These are phyloP conservation scores for Zosterops pallidus DNA, from an alignment of 2,113 vertebrate species.

Conservation along the genomic window DNA sequence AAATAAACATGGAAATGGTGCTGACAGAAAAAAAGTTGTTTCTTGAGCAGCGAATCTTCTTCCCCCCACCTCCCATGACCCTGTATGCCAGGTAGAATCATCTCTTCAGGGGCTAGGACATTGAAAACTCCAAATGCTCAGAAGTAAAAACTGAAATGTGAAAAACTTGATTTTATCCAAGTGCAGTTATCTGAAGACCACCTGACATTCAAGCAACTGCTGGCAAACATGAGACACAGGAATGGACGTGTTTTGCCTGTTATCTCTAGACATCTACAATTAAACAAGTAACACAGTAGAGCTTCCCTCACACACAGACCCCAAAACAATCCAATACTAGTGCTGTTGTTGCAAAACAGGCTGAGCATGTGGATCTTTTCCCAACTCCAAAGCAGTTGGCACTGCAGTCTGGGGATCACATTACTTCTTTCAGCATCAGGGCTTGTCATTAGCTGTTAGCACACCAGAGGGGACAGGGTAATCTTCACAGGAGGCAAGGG, in stretches of 20 bases:
- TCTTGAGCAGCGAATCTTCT: background rate
- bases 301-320: background rate
- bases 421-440: background rate
- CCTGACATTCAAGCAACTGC: background rate
- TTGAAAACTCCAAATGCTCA: background rate
- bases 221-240: background rate
- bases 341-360: background rate
- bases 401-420: background rate
- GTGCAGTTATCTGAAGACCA: background rate
- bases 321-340: background rate
- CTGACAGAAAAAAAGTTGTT: background rate
- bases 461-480: background rate
- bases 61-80: background rate
- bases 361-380: background rate
- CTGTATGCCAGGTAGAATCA: background rate
- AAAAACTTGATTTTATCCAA: background rate
- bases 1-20: background rate
- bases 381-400: slow-evolving; percentile 22
- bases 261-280: background rate
- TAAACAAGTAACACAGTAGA: background rate
- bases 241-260: background rate
- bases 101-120: background rate
- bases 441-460: background rate
- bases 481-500: background rate
- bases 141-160: background rate